Percentiles rank a stretch among this genome's conserved stretches.
Evolutionary conservation across 2,888 invertebrate genomes (phyloP).

Genomic region (Tillus elongatus): DNA sequence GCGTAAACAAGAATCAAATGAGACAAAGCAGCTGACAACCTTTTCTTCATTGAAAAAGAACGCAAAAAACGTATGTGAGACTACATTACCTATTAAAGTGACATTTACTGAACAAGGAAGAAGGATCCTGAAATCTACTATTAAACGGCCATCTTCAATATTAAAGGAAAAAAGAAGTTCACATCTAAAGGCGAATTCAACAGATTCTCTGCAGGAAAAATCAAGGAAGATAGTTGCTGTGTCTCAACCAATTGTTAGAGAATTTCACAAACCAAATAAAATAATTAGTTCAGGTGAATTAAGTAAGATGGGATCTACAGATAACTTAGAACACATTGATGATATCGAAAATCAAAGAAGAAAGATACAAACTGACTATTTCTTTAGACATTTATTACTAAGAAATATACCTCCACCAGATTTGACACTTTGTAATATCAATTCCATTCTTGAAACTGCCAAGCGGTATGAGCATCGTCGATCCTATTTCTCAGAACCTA

Average conservation of each 20-base stretch:
- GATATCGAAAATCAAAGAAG: constrained; percentile 51
- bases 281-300: too few relatives aligned
- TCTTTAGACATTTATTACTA: constrained; percentile 64
- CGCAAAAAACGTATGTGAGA: constrained; percentile 5
- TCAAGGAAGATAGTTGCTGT: not conserved
- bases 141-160: constrained; percentile 20
- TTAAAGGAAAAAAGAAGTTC: constrained; percentile 18
- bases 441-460: constrained; percentile 58
- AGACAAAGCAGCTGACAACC: not conserved
- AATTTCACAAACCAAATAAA: too few relatives aligned
- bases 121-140: constrained; percentile 25
- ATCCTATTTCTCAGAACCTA: constrained; percentile 43
- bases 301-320: not conserved
- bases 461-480: constrained; percentile 51
- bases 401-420: constrained; percentile 43
- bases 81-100: constrained; percentile 40
- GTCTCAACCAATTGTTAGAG: too few relatives aligned
- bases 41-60: not conserved
- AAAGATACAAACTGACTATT: constrained; percentile 52
- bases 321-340: constrained; percentile 27
- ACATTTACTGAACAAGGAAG: constrained; percentile 36
- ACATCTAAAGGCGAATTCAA: not conserved
- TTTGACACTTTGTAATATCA: constrained; percentile 38
- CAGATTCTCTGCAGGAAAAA: not conserved
- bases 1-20: not conserved